Base-by-base conservation (phyloP, 92 coral and sea anemone species). In the Epizoanthus illoricatus region DNA sequence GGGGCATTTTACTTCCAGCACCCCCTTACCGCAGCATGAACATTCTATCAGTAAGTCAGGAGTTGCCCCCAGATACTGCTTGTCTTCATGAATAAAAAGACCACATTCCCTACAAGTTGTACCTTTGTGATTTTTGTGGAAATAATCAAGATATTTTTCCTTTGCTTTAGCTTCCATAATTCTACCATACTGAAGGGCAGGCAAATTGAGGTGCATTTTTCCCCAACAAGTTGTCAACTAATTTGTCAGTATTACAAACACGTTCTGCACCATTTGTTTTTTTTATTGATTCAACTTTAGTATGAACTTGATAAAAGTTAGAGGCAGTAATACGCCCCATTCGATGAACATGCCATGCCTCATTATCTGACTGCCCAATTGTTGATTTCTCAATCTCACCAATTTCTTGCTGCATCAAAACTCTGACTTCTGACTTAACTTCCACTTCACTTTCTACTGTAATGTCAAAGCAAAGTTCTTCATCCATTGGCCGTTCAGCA, bases 91-190 rank as follows among this genome's bases (percentile, higher is more conserved):
- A n/a, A 76, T 15, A 36, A 55, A 76, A 19, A 76, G 23, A 19
- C 70, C 71, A 76, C 81, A 76, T 36, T 76, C 70, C 39, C 81
- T 76, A 76, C 42, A 57, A 56, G 52, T 8, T 41, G 47, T 41
- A 71, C 47, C 18, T 54, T 71, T 71, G 28, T 76, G 81, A 5
- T 76, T 21, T 57, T 76, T 76, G 21, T 76, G 39, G 52, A 55
- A 76, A 19, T 19, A 55, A 23, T 24, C 33, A 12, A 80, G 49
- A 45, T 65, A 80, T 33, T 65, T 47, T 4, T 41, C 62, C 75
- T 64, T 80, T 40, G 75, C 84, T n/a, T 65, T 41, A n/a, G 11
- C 49, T 65, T 80, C 84, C 74, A 80, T 80, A 45, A 65, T 80
- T 19, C 74, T 66, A 21, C 84, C 74, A 80, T 80, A 65, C 56